phyloP scores from a whole-genome alignment of 1,140 invertebrate genomes.

The Pogonus chalceus region DNA sequence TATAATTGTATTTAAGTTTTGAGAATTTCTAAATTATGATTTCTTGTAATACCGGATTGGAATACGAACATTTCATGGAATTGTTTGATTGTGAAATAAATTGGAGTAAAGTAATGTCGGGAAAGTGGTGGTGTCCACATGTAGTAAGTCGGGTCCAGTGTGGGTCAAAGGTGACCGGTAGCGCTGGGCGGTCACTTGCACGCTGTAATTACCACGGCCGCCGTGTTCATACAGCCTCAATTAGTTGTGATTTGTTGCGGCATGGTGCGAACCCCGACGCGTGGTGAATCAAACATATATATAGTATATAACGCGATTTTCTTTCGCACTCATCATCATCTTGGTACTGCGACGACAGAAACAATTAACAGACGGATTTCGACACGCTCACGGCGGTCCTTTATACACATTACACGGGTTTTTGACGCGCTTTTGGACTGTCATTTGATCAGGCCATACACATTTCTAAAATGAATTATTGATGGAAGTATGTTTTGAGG shows the following conservation, averaged over 20 bases:
- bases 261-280: not conserved
- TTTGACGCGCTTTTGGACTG: not conserved
- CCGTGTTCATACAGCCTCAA: not conserved
- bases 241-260: not conserved
- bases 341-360: not conserved
- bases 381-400: not conserved
- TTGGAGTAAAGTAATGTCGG: no score
- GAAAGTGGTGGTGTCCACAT: no score
- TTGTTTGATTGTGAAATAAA: no score
- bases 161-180: not conserved
- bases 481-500: no score
- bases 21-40: no score
- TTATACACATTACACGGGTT: not conserved
- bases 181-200: slow-evolving; percentile 2
- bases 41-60: no score
- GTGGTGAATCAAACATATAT: not conserved
- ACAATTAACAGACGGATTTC: not conserved
- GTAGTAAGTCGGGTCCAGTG: not conserved
- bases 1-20: no score
- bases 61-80: no score
- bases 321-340: not conserved
- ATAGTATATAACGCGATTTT: not conserved
- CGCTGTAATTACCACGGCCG: not conserved
- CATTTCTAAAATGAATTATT: no score
- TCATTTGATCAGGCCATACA: not conserved